phyloP scores from a whole-genome alignment of 2,113 vertebrate species.

The Pelusios castaneus region DNA sequence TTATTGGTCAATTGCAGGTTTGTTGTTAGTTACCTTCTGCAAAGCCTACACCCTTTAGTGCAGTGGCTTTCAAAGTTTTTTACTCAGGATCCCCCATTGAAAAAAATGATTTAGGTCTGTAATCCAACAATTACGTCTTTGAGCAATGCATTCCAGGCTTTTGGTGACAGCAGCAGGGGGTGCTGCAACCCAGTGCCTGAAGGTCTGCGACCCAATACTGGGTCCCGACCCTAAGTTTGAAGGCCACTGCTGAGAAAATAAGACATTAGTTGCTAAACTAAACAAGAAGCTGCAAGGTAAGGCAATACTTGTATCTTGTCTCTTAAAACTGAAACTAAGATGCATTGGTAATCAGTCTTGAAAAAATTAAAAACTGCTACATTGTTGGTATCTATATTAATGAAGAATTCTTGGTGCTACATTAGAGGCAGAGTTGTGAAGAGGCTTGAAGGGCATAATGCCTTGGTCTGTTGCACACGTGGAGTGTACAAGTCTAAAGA shows the following conservation, averaged over 20 bases:
- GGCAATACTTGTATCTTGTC: neutral
- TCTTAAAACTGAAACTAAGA: neutral
- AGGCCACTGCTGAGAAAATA: no score
- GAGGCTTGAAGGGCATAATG: neutral
- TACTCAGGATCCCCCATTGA: no score
- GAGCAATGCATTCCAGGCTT: no score
- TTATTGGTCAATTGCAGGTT: neutral
- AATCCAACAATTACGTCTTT: no score
- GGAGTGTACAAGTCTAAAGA: neutral
- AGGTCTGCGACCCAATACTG: no score
- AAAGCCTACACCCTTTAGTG: neutral
- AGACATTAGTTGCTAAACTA: rapidly evolving
- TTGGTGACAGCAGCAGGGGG: no score
- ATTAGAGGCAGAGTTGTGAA: neutral
- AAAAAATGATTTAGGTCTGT: no score
- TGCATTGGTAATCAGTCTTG: neutral
- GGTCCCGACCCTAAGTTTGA: no score
- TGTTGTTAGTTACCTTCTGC: neutral
- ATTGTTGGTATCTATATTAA: no score
- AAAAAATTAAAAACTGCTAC: neutral
- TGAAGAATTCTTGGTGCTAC: neutral
- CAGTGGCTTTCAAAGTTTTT: no score
- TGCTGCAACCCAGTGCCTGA: no score
- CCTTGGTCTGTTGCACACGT: neutral
- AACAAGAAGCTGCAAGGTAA: no score